phyloP scores from a whole-genome alignment of 2,888 invertebrate genomes.

The Temnothorax unifasciatus region DNA sequence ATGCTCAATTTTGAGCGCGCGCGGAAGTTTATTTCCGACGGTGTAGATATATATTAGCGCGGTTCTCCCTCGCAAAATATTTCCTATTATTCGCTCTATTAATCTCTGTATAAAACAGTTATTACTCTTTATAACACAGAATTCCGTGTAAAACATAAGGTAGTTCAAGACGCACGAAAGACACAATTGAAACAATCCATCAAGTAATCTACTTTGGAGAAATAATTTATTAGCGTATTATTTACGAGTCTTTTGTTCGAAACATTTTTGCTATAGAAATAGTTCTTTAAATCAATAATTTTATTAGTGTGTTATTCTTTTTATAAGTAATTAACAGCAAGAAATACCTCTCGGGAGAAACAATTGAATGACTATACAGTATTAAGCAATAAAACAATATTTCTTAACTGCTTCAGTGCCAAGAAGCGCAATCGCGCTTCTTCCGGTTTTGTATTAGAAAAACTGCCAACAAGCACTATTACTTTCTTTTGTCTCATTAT shows the following conservation, averaged over 20 bases:
- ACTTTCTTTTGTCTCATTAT: background rate
- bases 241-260: background rate
- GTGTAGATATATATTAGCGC: background rate
- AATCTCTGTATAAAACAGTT: background rate
- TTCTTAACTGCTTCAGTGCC: background rate
- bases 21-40: conserved; percentile 22
- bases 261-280: background rate
- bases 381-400: background rate
- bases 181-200: background rate
- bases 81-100: conserved; percentile 2
- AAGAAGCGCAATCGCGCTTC: background rate
- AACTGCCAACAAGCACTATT: background rate
- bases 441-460: background rate
- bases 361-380: background rate
- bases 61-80: background rate
- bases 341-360: background rate
- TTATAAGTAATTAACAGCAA: background rate
- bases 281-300: background rate
- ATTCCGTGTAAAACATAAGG: background rate
- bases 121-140: background rate
- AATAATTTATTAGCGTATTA: conserved; percentile 3
- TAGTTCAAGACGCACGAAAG: background rate
- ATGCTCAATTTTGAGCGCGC: conserved; percentile 25
- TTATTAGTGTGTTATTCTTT: background rate
- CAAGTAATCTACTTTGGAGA: background rate